Evolutionary conservation across 1,140 invertebrate genomes (phyloP).

Genomic region (Galendromus occidentalis): DNA sequence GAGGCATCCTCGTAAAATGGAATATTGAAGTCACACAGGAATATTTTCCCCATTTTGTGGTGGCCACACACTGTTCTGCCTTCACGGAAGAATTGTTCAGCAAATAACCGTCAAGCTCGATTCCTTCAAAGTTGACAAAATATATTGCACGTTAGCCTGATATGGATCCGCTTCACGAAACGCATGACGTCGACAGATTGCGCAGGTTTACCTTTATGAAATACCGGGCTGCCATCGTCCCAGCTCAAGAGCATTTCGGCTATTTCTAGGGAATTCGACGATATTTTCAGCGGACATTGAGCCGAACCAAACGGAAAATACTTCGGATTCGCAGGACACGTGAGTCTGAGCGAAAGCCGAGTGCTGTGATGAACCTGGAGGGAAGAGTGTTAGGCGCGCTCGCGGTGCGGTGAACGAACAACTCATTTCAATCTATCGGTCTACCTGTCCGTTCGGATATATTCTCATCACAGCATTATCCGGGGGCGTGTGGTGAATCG

Average conservation of each 20-base stretch:
- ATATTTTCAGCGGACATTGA: not conserved
- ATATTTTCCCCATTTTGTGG: not conserved
- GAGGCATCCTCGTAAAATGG: not conserved
- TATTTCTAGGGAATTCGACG: not conserved
- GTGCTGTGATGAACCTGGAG: slow-evolving; percentile 3
- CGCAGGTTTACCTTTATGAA: not conserved
- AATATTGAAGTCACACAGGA: not conserved
- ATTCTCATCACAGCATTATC: not conserved
- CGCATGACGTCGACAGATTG: no score
- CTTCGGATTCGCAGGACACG: not conserved
- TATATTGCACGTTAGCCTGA: not conserved
- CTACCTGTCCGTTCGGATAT: not conserved
- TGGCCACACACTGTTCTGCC: not conserved
- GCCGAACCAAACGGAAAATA: slow-evolving; percentile 3
- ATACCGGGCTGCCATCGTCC: not conserved
- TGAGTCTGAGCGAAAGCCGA: not conserved
- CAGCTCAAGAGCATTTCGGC: not conserved
- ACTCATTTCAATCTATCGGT: not conserved
- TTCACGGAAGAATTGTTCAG: not conserved
- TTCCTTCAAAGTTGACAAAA: not conserved
- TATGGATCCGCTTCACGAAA: not conserved
- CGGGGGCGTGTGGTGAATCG: not conserved
- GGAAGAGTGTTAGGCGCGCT: no score
- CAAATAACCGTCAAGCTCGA: not conserved
- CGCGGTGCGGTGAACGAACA: no score